Evolutionary conservation across 37 sponge, comb jelly and placozoan genomes (phyloP).

Genomic region (Chondrilla cf. caribensis): DNA sequence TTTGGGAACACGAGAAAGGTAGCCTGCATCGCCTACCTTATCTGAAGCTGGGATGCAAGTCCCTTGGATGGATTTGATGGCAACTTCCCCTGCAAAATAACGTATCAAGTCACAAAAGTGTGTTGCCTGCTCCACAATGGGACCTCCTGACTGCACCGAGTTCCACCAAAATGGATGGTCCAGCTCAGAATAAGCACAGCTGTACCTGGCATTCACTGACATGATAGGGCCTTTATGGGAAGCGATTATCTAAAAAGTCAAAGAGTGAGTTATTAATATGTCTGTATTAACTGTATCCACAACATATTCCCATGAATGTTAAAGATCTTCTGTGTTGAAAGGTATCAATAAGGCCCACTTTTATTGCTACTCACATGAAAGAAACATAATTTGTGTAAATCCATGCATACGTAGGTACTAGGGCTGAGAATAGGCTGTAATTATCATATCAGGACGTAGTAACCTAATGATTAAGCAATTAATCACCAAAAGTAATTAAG

Average conservation of each 20-base stretch:
- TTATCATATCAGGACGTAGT: too few relatives aligned
- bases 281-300: too few relatives aligned
- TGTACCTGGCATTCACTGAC: slow-evolving; percentile 58
- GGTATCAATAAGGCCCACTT: too few relatives aligned
- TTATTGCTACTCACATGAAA: too few relatives aligned
- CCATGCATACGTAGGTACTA: too few relatives aligned
- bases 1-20: slow-evolving; percentile 38
- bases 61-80: background rate
- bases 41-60: slow-evolving; percentile 37
- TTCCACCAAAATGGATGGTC: slow-evolving; percentile 77
- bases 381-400: too few relatives aligned
- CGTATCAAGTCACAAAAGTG: slow-evolving; percentile 86
- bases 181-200: slow-evolving; percentile 57
- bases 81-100: slow-evolving; percentile 69
- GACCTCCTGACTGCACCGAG: slow-evolving; percentile 63
- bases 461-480: too few relatives aligned
- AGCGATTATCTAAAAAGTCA: background rate
- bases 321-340: too few relatives aligned
- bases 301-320: too few relatives aligned
- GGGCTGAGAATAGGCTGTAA: too few relatives aligned
- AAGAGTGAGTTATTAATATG: background rate
- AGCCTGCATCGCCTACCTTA: slow-evolving; percentile 33
- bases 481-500: too few relatives aligned
- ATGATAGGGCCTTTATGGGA: slow-evolving; percentile 35
- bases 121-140: slow-evolving; percentile 89